Evolutionary conservation across 2,797 vertebrate species (phyloP).

Genomic region (Thaleichthys pacificus): DNA sequence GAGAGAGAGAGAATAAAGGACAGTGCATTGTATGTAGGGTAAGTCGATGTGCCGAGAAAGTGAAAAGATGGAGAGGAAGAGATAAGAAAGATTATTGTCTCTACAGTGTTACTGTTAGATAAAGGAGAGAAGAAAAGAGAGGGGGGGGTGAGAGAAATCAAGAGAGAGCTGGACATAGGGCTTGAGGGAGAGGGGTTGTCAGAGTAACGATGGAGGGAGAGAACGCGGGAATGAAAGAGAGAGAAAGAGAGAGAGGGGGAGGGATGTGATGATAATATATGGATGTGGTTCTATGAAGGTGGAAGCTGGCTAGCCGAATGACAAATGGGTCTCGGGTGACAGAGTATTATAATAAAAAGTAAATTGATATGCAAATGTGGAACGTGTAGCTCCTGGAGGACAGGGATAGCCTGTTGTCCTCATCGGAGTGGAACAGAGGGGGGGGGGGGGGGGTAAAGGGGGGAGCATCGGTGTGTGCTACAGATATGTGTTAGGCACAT

Average conservation of each 20-base stretch:
- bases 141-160: neutral
- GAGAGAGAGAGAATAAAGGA: neutral
- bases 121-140: conserved; percentile 21
- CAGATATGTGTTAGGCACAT: neutral
- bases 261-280: conserved; percentile 53
- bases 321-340: conserved; percentile 75
- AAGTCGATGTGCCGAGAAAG: too few relatives aligned
- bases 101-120: neutral
- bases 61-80: too few relatives aligned
- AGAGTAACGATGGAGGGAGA: conserved; percentile 10
- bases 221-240: neutral
- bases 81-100: too few relatives aligned
- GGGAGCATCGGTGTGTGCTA: conserved; percentile 31
- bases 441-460: conserved; percentile 19
- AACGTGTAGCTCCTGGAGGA: conserved; percentile 67
- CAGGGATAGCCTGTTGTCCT: conserved; percentile 73
- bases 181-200: conserved; percentile 1
- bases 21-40: neutral
- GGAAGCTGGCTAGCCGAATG: conserved; percentile 62
- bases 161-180: conserved; percentile 15
- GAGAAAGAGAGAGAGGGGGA: conserved; percentile 35
- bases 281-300: conserved; percentile 58
- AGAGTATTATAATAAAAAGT: conserved; percentile 76
- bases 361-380: conserved; percentile 82
- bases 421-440: conserved; percentile 67